These are phyloP conservation scores for Microcebus ravelobensis DNA, from an alignment of 2,113 vertebrate species.

Conservation along the genomic window DNA sequence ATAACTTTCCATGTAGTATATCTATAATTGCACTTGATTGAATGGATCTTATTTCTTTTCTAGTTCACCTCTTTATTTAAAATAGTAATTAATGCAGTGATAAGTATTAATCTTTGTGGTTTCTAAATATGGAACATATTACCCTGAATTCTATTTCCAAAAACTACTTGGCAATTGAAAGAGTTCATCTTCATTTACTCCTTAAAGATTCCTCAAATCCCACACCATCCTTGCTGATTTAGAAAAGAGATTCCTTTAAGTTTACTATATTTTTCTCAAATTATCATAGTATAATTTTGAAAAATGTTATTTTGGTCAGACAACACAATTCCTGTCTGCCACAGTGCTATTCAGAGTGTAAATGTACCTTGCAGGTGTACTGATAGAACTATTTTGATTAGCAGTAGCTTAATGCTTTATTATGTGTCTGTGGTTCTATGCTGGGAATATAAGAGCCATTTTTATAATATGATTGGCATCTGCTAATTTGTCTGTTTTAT, in stretches of 20 bases:
- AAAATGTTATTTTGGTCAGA: neutral
- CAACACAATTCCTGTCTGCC: neutral
- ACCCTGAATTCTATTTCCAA: neutral
- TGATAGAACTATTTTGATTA: neutral
- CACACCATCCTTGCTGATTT: neutral
- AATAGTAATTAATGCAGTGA: neutral
- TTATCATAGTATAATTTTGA: neutral
- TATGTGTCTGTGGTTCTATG: neutral
- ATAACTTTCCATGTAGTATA: neutral
- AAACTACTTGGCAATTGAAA: neutral
- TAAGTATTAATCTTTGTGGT: neutral
- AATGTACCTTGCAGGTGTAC: neutral
- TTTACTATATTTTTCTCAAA: neutral
- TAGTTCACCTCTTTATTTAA: neutral
- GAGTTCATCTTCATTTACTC: slow-evolving; percentile 26
- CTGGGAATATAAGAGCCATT: neutral
- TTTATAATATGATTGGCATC: slow-evolving; percentile 21
- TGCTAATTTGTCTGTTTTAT: slow-evolving; percentile 1
- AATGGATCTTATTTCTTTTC: neutral
- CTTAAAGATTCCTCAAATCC: neutral
- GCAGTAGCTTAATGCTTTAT: neutral
- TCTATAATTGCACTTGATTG: neutral
- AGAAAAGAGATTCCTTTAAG: neutral
- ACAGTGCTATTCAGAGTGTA: neutral
- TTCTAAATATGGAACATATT: fast-evolving